Base-by-base conservation (phyloP, 2,797 vertebrate genomes). In the Menidia menidia region DNA sequence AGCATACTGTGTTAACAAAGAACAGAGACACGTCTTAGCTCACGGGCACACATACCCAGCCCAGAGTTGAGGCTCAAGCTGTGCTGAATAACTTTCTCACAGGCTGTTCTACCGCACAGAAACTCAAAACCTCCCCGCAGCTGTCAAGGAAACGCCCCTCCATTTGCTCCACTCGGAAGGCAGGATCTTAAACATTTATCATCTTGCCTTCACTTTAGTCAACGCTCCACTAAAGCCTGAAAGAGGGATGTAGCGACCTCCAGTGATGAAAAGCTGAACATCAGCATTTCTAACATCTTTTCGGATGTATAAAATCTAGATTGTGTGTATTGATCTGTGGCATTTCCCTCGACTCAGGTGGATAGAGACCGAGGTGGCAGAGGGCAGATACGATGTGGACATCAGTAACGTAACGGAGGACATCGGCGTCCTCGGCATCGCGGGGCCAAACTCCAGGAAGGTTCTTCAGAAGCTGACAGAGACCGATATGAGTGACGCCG, bases 391-490 rank as follows among this genome's bases (percentile, higher is more conserved):
- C 33, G 84, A 94, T 4, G 95, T 96, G 56, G 91, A 95, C 68
- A 95, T 99, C 85, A 87, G 75, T 68, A 99, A 99, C 2, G 8
- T 97, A 42, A 98, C 98, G 0, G 96, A 99, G 8, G 92, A 95
- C 2, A 80, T 96, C 0, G 97, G 97, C 1, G 98, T 98, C 64
- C 88, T 99, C 47, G 96, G 97, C 10, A 57, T 99, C 1, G 96
- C 97, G 0, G 98, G 98, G 55, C 98, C 98, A 0, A 93, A 86
- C 41, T 90, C 97, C 2, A 94, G 97, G 54, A 91, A 89, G n/a
- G 96, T 99, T 75, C 95, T 99, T 14, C 97, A 98, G 90, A 98
- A 96, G 70, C 75, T 99, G 85, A 98, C 97, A 1, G 73, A 90
- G 0, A 96, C 95, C 68, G 95, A 98, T 74, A 82, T 99, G 80